Base-by-base conservation (phyloP, 2,113 vertebrate genomes). In the Melanocharis versteri region DNA sequence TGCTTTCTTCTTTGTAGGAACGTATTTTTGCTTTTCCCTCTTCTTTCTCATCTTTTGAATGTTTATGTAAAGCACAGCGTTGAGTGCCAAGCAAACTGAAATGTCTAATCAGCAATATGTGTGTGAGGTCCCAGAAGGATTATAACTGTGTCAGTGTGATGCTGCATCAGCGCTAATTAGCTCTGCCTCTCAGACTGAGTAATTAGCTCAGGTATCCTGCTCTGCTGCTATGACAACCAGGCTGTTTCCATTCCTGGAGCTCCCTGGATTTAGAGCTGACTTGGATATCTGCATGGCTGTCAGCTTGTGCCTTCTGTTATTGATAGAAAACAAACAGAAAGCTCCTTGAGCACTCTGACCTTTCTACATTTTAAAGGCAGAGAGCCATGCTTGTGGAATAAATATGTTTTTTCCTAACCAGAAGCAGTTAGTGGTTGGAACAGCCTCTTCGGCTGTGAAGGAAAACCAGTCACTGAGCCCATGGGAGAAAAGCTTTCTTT, bases 161-260 rank as follows among this genome's bases (percentile, higher is more conserved):
- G 84, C 77, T 95, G 93, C 73, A 60, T 84, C 93, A 91, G 81
- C 65, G 61, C 94, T 97, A 96, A 94, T 97, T 91, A 96, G 81
- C 90, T 89, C 56, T 95, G 92, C 73, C 73, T 95, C 92, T 93
- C 94, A 87, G 90, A 19, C 84, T 89, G 70, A 85, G 65, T 95
- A 96, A 95, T 97, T 96, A 97, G 70, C 95, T 91, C 95, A 96
- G 96, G 96, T 96, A 91, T 82, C 92, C 53, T 75, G 65, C 92
- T 93, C 78, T 2, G 92, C 95, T 97, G 82, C 95, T 89, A 95
- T 95, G 96, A 82, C 96, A 95, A 95, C 96, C 87, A 53, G 92
- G 82, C 95, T 93, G 73, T 64, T 97, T 91, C 90, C 87, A 60
- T 93, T 89, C 82, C 82, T 91, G 90, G 77, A 89, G 80, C 68